A percentile compares a stretch with the other conserved stretches of the same genome.
phyloP scores from a whole-genome alignment of 1,140 invertebrate species.

The Penaeus chinensis region DNA sequence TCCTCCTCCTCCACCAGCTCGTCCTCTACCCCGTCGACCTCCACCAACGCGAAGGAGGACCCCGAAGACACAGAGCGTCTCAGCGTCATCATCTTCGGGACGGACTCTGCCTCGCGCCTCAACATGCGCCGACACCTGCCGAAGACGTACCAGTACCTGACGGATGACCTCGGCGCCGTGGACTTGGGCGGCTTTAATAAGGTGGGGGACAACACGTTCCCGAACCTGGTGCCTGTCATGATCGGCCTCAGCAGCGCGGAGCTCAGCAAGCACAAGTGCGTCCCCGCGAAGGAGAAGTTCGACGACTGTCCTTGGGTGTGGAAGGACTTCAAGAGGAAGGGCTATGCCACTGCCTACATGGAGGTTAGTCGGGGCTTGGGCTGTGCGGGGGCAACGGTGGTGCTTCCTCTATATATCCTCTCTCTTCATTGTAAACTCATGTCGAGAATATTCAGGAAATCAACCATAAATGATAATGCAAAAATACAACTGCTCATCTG shows the following conservation, averaged over 20 bases:
- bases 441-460: no score
- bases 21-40: neutral
- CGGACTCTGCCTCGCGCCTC: conserved; percentile 86
- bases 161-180: conserved; percentile 73
- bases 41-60: neutral
- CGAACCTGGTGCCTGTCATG: conserved; percentile 81
- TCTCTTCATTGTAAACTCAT: neutral
- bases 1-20: no score
- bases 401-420: neutral
- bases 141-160: conserved; percentile 75
- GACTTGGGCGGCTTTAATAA: conserved; percentile 85
- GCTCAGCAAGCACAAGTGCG: conserved; percentile 67
- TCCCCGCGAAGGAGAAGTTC: conserved; percentile 68
- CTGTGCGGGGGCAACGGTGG: neutral
- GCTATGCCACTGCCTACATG: conserved; percentile 82
- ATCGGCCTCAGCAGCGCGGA: conserved; percentile 76
- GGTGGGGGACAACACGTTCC: conserved; percentile 86
- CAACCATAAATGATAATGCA: no score
- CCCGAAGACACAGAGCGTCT: conserved; percentile 63
- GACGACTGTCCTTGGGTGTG: conserved; percentile 84
- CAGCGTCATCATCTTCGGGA: conserved; percentile 83
- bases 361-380: conserved; percentile 69
- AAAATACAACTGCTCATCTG: no score
- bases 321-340: conserved; percentile 78
- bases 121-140: conserved; percentile 88